phyloP scores from a whole-genome alignment of 2,113 vertebrate species.

The Stegastes partitus region DNA sequence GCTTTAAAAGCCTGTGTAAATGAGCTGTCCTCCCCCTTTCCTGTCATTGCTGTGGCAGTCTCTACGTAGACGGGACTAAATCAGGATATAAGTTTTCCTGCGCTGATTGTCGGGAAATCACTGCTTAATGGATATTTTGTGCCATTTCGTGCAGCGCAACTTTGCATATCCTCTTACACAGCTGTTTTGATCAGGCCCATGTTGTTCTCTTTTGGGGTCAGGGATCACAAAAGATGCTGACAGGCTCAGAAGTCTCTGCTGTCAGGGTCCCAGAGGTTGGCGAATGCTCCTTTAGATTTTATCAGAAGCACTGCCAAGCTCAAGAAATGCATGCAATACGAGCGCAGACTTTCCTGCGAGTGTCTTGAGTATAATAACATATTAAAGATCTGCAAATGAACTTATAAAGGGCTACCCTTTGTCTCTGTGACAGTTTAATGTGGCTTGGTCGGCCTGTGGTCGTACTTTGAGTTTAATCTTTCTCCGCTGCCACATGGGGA shows the following conservation, averaged over 20 bases:
- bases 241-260: slow-evolving; percentile 20
- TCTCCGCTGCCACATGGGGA: neutral
- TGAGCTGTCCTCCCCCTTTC: slow-evolving; percentile 12
- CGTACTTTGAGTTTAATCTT: neutral
- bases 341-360: rapidly evolving
- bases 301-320: neutral
- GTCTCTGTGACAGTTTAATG: neutral
- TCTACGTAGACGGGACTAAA: neutral
- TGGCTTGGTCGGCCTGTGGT: slow-evolving; percentile 12
- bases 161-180: slow-evolving; percentile 48
- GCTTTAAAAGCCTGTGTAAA: slow-evolving; percentile 30
- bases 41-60: neutral
- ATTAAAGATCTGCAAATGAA: neutral
- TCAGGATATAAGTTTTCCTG: slow-evolving; percentile 10
- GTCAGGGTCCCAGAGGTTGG: neutral
- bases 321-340: neutral
- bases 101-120: neutral
- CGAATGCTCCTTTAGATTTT: slow-evolving; percentile 18
- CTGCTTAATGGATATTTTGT: slow-evolving; percentile 48
- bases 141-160: slow-evolving; percentile 19
- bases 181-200: slow-evolving; percentile 44
- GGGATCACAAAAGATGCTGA: slow-evolving; percentile 32
- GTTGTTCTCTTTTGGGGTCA: slow-evolving; percentile 58
- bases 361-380: slow-evolving; percentile 1
- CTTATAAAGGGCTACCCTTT: neutral